A percentile compares a stretch with the other conserved stretches of the same genome.
Conservation (phyloP, 2,888 invertebrate species). For the Gerris lacustris region DNA sequence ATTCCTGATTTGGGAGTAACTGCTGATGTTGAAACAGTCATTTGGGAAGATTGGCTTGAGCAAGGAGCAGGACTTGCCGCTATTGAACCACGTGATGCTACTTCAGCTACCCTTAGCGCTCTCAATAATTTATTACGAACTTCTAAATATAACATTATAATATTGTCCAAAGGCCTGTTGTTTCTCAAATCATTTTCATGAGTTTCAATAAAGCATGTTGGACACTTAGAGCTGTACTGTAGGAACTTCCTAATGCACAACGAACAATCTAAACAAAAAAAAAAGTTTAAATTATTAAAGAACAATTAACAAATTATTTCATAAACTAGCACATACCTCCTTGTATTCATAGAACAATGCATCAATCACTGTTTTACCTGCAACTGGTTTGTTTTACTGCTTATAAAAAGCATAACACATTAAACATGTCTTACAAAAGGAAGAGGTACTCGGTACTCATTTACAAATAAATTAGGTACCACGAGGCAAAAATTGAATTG, state of each 20-base stretch:
- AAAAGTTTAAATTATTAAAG: slow-evolving; percentile 13
- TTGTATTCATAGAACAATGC: too few relatives aligned
- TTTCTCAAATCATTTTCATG: slow-evolving; percentile 40
- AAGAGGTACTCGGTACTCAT: too few relatives aligned
- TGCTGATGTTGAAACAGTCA: neutral
- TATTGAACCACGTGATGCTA: slow-evolving; percentile 13
- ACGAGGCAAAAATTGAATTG: too few relatives aligned
- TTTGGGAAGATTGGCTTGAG: neutral
- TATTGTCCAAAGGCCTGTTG: slow-evolving; percentile 40
- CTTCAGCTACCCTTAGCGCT: slow-evolving; percentile 31
- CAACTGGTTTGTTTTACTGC: too few relatives aligned
- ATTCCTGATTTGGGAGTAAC: neutral
- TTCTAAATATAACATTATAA: slow-evolving; percentile 35
- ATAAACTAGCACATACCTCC: too few relatives aligned
- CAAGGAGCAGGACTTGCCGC: neutral
- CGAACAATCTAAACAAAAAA: slow-evolving; percentile 40
- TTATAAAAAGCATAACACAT: too few relatives aligned
- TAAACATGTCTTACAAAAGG: too few relatives aligned
- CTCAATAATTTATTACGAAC: slow-evolving; percentile 35
- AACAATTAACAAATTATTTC: slow-evolving; percentile 3
- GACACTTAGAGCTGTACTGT: slow-evolving; percentile 41
- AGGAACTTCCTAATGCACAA: slow-evolving; percentile 42
- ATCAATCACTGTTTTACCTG: too few relatives aligned
- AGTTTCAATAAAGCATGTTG: slow-evolving; percentile 39
- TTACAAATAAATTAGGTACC: too few relatives aligned